Base-by-base conservation (phyloP, 1,140 invertebrate species). In the Tetramorium simillimum region DNA sequence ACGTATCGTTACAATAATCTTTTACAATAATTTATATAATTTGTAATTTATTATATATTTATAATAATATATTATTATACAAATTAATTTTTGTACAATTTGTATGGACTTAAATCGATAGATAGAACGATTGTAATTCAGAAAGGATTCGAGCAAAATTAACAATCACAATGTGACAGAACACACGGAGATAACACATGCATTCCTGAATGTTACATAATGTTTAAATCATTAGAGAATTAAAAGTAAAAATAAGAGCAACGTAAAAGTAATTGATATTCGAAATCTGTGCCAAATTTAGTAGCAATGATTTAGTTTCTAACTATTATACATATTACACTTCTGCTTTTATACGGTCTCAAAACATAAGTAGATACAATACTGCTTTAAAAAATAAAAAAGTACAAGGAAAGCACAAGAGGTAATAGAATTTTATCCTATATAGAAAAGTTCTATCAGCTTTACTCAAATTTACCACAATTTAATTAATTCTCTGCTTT, bases 401-500 rank as follows among this genome's bases (percentile, higher is more conserved):
- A 56, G 12, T 40, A 37, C 10, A 28, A 6, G 51, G 3, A 58
- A 28, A 56, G 12, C n/a, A 37, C 4, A 56, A 56, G 18, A 58
- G n/a, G 37, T 40, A 16, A 40, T 56, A 53, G n/a, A 56, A 18
- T 75, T 69, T 69, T 49, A 24, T 69, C 6, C 14, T 69, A n/a
- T 56, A 40, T 56, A 37, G 1, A 12, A 73, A 40, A 40, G 9
- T 73, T 75, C 33, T 53, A 75, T 75, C 53, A 75, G 12, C 12
- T 73, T 37, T 56, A 37, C 33, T 58, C 40, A 58, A 58, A 21
- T 40, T 75, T 58, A 24, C 33, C n/a, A 14, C 51, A 58, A 75
- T 58, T 75, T 75, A 75, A 75, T 75, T 75, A 75, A 16, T 75
- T 2, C 3, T 40, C 33, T 40, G 9, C 10, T n/a, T 58, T 2